phyloP scores from a whole-genome alignment of 2,797 vertebrate genomes.

The Dryobates pubescens region DNA sequence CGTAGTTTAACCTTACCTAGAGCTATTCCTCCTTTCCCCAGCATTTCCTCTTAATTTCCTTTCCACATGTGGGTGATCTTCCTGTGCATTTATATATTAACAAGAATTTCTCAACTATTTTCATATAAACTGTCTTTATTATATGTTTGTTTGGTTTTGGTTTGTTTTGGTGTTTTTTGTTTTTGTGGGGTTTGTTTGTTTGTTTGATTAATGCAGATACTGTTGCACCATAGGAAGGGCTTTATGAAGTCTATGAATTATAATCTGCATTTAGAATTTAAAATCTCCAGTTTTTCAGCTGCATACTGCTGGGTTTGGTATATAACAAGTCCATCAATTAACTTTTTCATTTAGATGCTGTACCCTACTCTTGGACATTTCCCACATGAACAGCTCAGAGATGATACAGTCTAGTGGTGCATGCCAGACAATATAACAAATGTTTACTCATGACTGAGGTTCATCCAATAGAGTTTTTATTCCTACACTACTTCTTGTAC shows the following conservation, averaged over 20 bases:
- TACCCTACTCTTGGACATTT: neutral
- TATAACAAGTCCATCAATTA: neutral
- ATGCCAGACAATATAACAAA: neutral
- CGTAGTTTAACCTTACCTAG: neutral
- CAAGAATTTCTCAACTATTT: neutral
- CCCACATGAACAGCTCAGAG: neutral
- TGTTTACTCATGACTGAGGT: neutral
- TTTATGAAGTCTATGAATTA: neutral
- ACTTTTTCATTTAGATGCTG: neutral
- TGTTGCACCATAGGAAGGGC: neutral
- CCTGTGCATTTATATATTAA: neutral
- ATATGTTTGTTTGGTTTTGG: neutral
- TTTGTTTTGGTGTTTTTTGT: neutral
- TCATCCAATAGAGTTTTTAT: neutral
- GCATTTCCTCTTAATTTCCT: neutral
- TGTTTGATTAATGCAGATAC: neutral
- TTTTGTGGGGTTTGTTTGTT: neutral
- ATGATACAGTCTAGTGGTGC: neutral
- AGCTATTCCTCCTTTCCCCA: neutral
- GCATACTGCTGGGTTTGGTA: neutral
- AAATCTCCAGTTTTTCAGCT: neutral
- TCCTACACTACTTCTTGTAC: neutral
- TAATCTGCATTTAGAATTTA: conserved; percentile 4
- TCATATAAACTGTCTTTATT: neutral
- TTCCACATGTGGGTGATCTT: conserved; percentile 15